Evolutionary conservation across 2,797 vertebrate species (phyloP).

Genomic region (Carcharodon carcharias): DNA sequence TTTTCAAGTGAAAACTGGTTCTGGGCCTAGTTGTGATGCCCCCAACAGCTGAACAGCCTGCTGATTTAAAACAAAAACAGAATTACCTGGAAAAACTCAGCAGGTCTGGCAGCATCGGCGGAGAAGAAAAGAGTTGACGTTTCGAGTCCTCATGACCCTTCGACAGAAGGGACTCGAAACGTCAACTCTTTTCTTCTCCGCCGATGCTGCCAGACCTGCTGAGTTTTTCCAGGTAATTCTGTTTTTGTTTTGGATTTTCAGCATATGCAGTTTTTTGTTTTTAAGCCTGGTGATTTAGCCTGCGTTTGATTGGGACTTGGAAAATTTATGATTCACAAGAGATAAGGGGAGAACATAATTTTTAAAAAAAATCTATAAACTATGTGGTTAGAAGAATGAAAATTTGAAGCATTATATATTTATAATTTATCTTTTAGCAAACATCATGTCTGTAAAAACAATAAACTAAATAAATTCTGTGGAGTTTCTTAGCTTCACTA

Average conservation of each 20-base stretch:
- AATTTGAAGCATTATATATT: background rate
- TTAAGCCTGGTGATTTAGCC: background rate
- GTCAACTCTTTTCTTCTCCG: no score
- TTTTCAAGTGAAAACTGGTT: background rate
- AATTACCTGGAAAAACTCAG: no score
- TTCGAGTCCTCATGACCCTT: no score
- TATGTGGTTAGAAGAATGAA: background rate
- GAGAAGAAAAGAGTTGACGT: no score
- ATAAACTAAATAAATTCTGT: background rate
- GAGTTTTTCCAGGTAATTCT: no score
- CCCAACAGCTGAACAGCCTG: background rate
- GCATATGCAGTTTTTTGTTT: no score
- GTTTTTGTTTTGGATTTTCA: no score
- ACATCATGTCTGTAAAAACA: background rate
- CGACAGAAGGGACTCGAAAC: no score
- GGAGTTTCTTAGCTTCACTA: background rate
- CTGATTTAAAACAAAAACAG: no score
- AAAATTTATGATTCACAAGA: background rate
- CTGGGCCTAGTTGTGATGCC: background rate
- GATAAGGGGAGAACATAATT: background rate
- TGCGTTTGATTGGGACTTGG: background rate
- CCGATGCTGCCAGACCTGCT: no score
- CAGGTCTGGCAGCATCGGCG: no score
- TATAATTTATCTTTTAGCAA: background rate
- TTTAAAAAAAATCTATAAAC: background rate